These are phyloP conservation scores for Hermetia illucens DNA, from an alignment of 1,140 invertebrate genomes.

Conservation along the genomic window DNA sequence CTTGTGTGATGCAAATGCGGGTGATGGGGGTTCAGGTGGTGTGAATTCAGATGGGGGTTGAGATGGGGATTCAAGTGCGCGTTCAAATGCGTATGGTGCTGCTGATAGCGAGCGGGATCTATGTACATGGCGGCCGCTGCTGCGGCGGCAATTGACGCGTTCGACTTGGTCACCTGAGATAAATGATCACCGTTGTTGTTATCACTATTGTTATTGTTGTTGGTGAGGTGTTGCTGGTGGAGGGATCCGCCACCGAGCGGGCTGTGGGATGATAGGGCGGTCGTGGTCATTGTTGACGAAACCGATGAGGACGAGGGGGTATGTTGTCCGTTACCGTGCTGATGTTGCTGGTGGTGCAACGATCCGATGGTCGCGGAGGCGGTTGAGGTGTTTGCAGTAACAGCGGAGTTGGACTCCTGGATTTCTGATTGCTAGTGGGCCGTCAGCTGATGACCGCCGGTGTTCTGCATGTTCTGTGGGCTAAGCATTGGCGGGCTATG, in stretches of 20 bases:
- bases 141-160: slow-evolving; percentile 22
- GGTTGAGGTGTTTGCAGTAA: slow-evolving; percentile 25
- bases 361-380: not conserved
- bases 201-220: slow-evolving; percentile 17
- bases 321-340: slow-evolving; percentile 7
- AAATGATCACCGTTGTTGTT: slow-evolving; percentile 20
- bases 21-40: slow-evolving; percentile 16
- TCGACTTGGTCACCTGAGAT: slow-evolving; percentile 13
- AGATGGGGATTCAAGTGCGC: slow-evolving; percentile 28
- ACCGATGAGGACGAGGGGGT: slow-evolving; percentile 18
- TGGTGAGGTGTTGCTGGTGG: slow-evolving; percentile 22
- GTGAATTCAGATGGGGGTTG: too few relatives aligned
- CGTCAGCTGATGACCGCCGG: slow-evolving; percentile 59
- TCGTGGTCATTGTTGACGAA: slow-evolving; percentile 27
- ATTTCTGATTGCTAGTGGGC: slow-evolving; percentile 75
- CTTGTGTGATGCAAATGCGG: slow-evolving; percentile 23
- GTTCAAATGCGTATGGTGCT: slow-evolving; percentile 27
- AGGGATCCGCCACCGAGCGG: slow-evolving; percentile 17
- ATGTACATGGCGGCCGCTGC: slow-evolving; percentile 31
- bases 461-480: slow-evolving; percentile 58
- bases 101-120: slow-evolving; percentile 30
- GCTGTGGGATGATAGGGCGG: slow-evolving; percentile 27
- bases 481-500: slow-evolving; percentile 67
- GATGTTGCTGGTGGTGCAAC: slow-evolving; percentile 11
- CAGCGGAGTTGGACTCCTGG: slow-evolving; percentile 33